Percentiles rank a stretch among this genome's conserved stretches.
Evolutionary conservation across 2,797 vertebrate species (phyloP).

Genomic region (Oceanodroma leucorhoa): DNA sequence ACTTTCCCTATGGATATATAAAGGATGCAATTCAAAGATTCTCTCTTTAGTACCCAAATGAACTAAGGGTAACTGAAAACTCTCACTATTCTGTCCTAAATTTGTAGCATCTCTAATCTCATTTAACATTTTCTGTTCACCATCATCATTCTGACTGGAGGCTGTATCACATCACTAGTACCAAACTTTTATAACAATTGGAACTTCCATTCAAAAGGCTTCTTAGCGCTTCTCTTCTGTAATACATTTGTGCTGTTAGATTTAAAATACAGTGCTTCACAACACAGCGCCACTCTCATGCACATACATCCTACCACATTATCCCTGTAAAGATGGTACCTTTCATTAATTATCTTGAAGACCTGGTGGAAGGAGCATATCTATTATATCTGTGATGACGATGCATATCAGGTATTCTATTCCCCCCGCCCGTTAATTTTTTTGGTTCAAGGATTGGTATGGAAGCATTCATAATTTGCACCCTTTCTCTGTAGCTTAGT

Average conservation of each 20-base stretch:
- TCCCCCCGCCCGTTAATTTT: neutral
- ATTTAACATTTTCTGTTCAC: neutral
- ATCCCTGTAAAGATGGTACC: neutral
- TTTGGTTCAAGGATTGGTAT: neutral
- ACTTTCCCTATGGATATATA: neutral
- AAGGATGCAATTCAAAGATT: neutral
- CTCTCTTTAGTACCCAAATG: neutral
- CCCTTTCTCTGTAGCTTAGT: neutral
- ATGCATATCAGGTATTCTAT: neutral
- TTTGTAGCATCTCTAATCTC: neutral
- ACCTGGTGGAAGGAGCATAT: neutral
- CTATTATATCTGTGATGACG: neutral
- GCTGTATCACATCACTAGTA: neutral
- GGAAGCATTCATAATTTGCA: neutral
- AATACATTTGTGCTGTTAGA: neutral
- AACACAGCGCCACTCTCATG: neutral
- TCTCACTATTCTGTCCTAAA: neutral
- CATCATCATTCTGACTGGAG: neutral
- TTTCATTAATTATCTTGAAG: neutral
- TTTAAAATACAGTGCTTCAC: neutral
- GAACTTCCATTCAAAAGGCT: neutral
- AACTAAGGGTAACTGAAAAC: neutral
- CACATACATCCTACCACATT: accelerated
- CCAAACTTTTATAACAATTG: neutral
- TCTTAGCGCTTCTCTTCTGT: neutral